Evolutionary conservation across 2,888 invertebrate species (phyloP).

Genomic region (Saturnia japonica): DNA sequence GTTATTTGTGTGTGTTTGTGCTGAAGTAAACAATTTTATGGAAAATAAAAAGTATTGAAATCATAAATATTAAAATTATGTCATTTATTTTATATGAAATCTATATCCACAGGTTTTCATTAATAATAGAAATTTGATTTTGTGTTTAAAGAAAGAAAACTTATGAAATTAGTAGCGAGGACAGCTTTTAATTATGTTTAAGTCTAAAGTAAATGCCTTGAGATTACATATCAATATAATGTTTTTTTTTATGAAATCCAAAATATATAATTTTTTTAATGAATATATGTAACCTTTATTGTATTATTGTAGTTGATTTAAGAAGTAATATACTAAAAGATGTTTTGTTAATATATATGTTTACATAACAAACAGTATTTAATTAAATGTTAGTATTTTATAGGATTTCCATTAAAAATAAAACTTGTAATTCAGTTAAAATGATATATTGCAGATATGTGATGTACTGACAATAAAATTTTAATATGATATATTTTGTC

Average conservation of each 20-base stretch:
- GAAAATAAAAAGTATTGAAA: background rate
- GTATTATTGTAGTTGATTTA: background rate
- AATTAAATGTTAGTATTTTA: conserved; percentile 5
- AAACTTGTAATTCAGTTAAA: background rate
- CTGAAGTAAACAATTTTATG: background rate
- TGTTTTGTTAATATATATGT: background rate
- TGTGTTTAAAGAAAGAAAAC: background rate
- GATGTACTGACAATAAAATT: conserved; percentile 54
- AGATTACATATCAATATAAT: background rate
- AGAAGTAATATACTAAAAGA: background rate
- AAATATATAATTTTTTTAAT: background rate
- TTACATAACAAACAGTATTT: conserved; percentile 10
- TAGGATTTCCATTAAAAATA: conserved; percentile 1
- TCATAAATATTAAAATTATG: background rate
- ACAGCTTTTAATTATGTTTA: background rate
- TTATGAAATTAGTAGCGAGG: background rate
- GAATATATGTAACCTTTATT: background rate
- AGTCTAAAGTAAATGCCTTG: background rate
- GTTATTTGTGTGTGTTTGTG: no score
- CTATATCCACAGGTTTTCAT: background rate
- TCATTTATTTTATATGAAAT: background rate
- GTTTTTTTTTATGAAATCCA: background rate
- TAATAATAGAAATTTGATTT: background rate
- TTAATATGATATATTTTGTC: conserved; percentile 33
- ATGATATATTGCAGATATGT: conserved; percentile 26